These are phyloP conservation scores for Lagocephalus sceleratus DNA, from an alignment of 2,797 vertebrate species.

Conservation along the genomic window DNA sequence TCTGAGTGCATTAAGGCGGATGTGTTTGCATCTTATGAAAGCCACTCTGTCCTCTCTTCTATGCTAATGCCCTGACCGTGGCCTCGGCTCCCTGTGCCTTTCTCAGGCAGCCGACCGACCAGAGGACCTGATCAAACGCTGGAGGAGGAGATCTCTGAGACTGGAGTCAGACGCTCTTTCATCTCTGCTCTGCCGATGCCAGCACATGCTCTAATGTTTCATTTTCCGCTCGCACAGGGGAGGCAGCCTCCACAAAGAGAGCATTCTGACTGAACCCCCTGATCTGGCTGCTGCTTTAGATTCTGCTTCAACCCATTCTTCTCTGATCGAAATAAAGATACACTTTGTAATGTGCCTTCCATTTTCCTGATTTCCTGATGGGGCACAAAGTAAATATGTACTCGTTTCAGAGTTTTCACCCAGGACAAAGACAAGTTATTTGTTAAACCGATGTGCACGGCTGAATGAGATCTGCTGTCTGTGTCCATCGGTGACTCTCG, in stretches of 20 bases:
- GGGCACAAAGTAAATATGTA: conserved; percentile 32
- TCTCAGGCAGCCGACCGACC: conserved; percentile 46
- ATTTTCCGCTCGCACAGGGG: conserved; percentile 43
- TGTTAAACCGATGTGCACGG: background rate
- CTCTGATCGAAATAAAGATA: conserved; percentile 42
- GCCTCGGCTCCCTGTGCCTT: conserved; percentile 30
- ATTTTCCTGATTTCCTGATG: conserved; percentile 28
- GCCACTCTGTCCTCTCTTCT: conserved; percentile 51
- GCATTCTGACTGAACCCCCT: conserved; percentile 42
- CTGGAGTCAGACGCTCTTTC: conserved; percentile 66
- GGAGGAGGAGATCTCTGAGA: conserved; percentile 63
- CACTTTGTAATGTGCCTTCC: conserved; percentile 24
- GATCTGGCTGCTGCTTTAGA: conserved; percentile 31
- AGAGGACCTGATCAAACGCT: conserved; percentile 66
- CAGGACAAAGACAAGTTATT: too few relatives aligned
- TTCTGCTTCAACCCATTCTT: conserved; percentile 46
- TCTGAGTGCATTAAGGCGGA: background rate
- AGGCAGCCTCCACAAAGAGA: conserved; percentile 52
- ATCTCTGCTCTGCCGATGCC: conserved; percentile 58
- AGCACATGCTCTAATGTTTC: conserved; percentile 55
- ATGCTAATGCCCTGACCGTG: conserved; percentile 56
- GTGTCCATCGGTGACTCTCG: conserved; percentile 12
- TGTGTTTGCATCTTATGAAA: conserved; percentile 46
- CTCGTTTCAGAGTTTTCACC: conserved; percentile 25
- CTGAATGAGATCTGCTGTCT: conserved; percentile 13